A percentile compares a stretch with the other conserved stretches of the same genome.
phyloP scores from a whole-genome alignment of 1,140 invertebrate genomes.

The Pollicipes pollicipes region DNA sequence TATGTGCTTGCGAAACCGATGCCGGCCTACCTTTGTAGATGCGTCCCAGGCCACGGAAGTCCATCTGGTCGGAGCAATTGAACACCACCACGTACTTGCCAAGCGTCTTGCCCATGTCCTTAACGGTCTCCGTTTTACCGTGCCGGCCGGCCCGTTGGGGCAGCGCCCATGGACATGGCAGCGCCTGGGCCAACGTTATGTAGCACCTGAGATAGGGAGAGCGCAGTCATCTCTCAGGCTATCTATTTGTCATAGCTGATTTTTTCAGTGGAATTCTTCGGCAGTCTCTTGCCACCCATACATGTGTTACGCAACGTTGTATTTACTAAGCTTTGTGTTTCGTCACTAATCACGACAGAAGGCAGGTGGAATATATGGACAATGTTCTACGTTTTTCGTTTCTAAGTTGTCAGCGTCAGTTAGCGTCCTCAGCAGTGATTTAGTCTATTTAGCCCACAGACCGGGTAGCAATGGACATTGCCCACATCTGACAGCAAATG shows the following conservation, averaged over 20 bases:
- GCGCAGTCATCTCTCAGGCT: no score
- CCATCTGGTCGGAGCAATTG: conserved; percentile 98
- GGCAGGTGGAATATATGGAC: no score
- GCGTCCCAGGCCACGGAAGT: conserved; percentile 74
- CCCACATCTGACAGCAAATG: no score
- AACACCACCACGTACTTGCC: conserved; percentile 96
- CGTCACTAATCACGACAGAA: no score
- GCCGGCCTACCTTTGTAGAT: conserved; percentile 57
- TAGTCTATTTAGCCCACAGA: no score
- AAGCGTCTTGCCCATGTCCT: conserved; percentile 94
- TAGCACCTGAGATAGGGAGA: conserved; percentile 51
- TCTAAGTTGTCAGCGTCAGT: no score
- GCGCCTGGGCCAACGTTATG: conserved; percentile 85
- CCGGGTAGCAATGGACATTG: no score
- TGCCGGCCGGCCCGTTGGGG: conserved; percentile 85
- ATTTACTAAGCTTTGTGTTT: no score
- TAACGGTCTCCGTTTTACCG: conserved; percentile 94
- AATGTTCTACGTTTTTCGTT: no score
- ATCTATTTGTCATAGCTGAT: no score
- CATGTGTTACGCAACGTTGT: conserved; percentile 19
- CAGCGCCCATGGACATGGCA: conserved; percentile 90
- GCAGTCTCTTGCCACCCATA: background rate
- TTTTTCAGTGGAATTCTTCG: no score
- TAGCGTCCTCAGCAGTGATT: no score
- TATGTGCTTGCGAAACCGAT: background rate